Evolutionary conservation across 2,888 invertebrate genomes (phyloP).

Genomic region (Diaprepes abbreviatus): DNA sequence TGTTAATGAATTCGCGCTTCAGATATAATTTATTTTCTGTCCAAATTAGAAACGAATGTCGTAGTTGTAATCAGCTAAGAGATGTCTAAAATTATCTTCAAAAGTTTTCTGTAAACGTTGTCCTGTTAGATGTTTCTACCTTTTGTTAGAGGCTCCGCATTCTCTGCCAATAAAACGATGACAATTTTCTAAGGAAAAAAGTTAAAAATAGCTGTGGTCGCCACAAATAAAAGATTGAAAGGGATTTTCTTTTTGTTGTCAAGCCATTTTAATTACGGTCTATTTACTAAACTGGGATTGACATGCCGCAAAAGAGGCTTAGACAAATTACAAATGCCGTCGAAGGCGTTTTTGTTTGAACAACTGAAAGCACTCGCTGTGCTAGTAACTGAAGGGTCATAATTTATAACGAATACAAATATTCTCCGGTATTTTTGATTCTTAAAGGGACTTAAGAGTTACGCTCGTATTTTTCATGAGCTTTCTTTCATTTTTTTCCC

Average conservation of each 20-base stretch:
- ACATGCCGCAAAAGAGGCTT: conserved; percentile 42
- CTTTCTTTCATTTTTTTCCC: background rate
- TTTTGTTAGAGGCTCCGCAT: no score
- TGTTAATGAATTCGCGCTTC: no score
- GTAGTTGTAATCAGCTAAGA: no score
- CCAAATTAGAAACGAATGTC: no score
- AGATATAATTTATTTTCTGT: no score
- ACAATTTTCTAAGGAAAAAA: no score
- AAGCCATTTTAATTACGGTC: conserved; percentile 46
- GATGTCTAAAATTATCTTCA: no score
- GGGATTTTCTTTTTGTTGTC: conserved; percentile 44
- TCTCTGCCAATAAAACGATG: no score
- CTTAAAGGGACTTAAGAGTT: conserved; percentile 25
- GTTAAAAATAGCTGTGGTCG: conserved; percentile 22
- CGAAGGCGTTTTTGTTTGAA: conserved; percentile 43
- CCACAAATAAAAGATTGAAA: conserved; percentile 46
- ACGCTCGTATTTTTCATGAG: conserved; percentile 4
- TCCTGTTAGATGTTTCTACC: no score
- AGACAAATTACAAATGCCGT: conserved; percentile 45
- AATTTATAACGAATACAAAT: conserved; percentile 42
- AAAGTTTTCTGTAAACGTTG: no score
- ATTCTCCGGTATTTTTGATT: conserved; percentile 31
- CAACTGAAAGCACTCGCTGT: conserved; percentile 36
- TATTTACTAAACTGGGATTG: conserved; percentile 48
- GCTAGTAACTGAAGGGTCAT: conserved; percentile 39